These are phyloP conservation scores for Bufo gargarizans DNA, from an alignment of 2,113 vertebrate genomes.

Conservation along the genomic window DNA sequence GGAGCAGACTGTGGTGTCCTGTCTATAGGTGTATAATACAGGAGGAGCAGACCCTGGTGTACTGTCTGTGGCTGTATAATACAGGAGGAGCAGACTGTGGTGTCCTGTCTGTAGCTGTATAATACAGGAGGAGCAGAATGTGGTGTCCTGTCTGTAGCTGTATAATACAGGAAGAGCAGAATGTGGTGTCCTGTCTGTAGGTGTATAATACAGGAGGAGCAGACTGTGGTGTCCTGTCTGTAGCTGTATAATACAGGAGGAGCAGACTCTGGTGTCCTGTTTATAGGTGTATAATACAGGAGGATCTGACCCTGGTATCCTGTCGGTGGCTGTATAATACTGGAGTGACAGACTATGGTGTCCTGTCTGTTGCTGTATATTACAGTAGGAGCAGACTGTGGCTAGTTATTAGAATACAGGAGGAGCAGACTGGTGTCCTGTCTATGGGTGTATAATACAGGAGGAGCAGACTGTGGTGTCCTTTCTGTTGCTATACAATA, in stretches of 20 bases:
- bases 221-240: neutral
- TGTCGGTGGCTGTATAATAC: neutral
- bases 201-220: neutral
- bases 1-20: too few species aligned
- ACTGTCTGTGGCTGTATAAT: too few species aligned
- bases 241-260: neutral
- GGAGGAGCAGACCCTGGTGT: too few species aligned
- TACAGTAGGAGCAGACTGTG: neutral
- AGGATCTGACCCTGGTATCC: neutral
- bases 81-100: too few species aligned
- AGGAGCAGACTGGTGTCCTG: neutral
- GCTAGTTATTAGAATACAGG: too few species aligned
- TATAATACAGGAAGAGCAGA: too few species aligned
- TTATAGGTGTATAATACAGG: neutral
- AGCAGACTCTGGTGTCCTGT: neutral
- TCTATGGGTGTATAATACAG: neutral
- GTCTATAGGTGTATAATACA: too few species aligned
- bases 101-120: too few species aligned
- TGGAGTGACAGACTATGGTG: neutral
- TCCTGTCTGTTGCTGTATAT: too few species aligned
- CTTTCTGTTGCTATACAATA: neutral
- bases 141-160: too few species aligned
- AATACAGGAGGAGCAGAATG: too few species aligned
- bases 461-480: neutral
- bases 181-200: neutral